Base-by-base conservation (phyloP, 2,888 invertebrate species). In the Patella caerulea region DNA sequence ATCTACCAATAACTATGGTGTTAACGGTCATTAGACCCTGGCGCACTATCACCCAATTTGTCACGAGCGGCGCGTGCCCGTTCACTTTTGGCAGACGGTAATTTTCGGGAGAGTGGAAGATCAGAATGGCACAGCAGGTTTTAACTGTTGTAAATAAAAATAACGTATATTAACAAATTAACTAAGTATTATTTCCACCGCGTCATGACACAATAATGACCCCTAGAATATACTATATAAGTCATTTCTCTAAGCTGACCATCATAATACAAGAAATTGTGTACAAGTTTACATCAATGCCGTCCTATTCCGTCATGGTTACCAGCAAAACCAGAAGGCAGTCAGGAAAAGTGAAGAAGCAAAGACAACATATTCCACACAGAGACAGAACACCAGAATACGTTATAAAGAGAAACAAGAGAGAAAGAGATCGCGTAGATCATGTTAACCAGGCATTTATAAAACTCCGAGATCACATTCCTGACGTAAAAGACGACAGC, bases 361-460 rank as follows among this genome's bases (percentile, higher is more conserved):
- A 24, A 24, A 65, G 82, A 15, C 75, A 74, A 5, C 83, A 83
- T 69, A 73, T 83, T 2, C 83, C 83, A 2, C 83, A 83, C 71
- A 55, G 53, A 52, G 69, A 75, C 55, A 71, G 82, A 59, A 70
- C 81, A 2, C 12, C 17, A 29, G 83, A 79, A 54, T 82, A 79
- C 59, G 83, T 83, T 11, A 55, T 69, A 15, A 78, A 78, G 34
- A 77, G 83, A 52, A 83, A 83, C 80, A 70, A 72, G 12, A 77
- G 83, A 14, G 83, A 83, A 65, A n/a, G 83, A 54, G 52, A 71
- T 7, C 74, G 83, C 15, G 80, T 82, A 24, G 78, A 79, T 59
- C 59, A 71, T 53, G 79, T 83, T 17, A 83, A 83, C 73, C 59
- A 54, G 1, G 83, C 83, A 19, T 83, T 82, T 70, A 78, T 78